Evolutionary conservation across 2,797 vertebrate species (phyloP).

Genomic region (Lophura swinhoii): DNA sequence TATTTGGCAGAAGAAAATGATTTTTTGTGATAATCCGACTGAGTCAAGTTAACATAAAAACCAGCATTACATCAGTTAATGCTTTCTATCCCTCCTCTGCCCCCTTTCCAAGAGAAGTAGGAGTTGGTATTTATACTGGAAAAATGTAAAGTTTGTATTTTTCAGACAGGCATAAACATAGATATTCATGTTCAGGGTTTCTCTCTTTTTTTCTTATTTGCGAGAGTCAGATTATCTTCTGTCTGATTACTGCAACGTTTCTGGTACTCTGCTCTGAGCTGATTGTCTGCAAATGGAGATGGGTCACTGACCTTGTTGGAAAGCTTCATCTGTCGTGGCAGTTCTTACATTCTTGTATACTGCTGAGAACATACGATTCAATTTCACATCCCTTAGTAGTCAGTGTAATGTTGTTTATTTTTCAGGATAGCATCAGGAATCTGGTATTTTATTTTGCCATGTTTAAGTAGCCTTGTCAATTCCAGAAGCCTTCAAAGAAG

Average conservation of each 20-base stretch:
- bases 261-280: not conserved
- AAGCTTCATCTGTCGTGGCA: not conserved
- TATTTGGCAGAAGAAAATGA: not conserved
- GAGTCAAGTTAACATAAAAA: not conserved
- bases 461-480: not conserved
- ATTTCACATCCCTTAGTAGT: not conserved
- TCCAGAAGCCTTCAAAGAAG: not conserved
- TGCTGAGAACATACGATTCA: not conserved
- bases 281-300: not conserved
- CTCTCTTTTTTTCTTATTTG: not conserved
- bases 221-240: not conserved
- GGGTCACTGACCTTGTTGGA: not conserved
- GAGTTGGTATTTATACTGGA: slow-evolving; percentile 10
- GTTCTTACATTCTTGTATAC: not conserved
- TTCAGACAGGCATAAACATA: not conserved
- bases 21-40: slow-evolving; percentile 3
- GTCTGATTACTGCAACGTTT: not conserved
- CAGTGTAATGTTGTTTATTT: not conserved
- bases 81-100: slow-evolving; percentile 8
- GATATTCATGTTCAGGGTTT: not conserved
- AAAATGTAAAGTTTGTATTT: not conserved
- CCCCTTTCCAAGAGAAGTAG: not conserved
- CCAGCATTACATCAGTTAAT: slow-evolving; percentile 3
- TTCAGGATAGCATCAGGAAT: not conserved
- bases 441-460: not conserved